Conservation (phyloP, 2,888 invertebrate genomes). For the Diaperis boleti region DNA sequence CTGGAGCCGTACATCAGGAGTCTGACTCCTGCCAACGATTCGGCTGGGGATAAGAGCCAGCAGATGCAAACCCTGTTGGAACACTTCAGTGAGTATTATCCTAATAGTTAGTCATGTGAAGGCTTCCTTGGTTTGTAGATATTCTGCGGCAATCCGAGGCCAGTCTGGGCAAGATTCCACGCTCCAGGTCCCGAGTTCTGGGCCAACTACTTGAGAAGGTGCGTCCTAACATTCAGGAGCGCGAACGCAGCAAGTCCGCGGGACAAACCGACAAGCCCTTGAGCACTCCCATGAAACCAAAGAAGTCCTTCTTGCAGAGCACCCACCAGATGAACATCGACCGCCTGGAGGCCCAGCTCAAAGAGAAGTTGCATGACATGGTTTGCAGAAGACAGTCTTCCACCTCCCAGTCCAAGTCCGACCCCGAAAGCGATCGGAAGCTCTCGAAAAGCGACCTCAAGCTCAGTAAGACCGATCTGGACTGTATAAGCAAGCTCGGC, state of each 20-base stretch:
- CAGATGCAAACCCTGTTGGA: constrained; percentile 70
- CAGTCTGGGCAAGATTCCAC: constrained; percentile 60
- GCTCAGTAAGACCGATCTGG: constrained; percentile 61
- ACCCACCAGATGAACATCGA: constrained; percentile 62
- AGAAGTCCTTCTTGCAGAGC: constrained; percentile 48
- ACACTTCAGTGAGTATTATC: constrained; percentile 65
- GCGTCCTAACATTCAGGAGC: constrained; percentile 62
- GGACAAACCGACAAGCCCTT: constrained; percentile 59
- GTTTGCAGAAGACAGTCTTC: constrained; percentile 61
- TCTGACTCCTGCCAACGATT: constrained; percentile 63
- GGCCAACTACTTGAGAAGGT: constrained; percentile 72
- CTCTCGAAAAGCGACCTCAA: constrained; percentile 67
- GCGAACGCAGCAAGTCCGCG: constrained; percentile 64
- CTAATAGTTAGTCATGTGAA: no score
- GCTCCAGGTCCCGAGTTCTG: constrained; percentile 66
- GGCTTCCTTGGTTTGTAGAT: no score
- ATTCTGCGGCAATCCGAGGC: constrained; percentile 61
- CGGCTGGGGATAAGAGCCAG: constrained; percentile 64
- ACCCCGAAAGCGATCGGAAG: constrained; percentile 59
- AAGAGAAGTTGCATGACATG: constrained; percentile 66
- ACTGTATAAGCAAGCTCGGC: constrained; percentile 60
- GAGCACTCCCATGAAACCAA: constrained; percentile 47
- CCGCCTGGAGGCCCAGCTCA: constrained; percentile 65
- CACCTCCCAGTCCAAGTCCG: constrained; percentile 55
- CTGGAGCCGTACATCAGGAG: constrained; percentile 76